These are phyloP conservation scores for Crenichthys baileyi DNA, from an alignment of 2,797 vertebrate species.

Conservation along the genomic window DNA sequence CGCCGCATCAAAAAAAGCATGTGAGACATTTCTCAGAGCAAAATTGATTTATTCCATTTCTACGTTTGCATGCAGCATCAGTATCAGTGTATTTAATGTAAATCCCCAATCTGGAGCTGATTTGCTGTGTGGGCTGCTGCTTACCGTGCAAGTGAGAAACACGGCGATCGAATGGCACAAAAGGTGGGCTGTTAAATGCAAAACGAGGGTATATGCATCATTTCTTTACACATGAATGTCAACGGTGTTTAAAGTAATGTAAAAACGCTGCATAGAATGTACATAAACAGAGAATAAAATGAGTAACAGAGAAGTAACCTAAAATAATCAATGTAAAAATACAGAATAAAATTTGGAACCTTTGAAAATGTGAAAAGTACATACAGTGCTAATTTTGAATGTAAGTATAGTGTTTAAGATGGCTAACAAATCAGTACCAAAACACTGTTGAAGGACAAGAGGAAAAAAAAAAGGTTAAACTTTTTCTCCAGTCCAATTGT, in stretches of 20 bases:
- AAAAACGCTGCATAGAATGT: neutral
- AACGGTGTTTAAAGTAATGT: neutral
- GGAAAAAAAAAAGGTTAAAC: no score
- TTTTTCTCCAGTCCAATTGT: neutral
- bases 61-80: constrained; percentile 79
- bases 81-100: constrained; percentile 80
- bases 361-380: no score
- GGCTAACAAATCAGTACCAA: neutral
- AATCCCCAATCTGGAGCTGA: constrained; percentile 66
- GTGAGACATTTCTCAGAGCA: constrained; percentile 76
- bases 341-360: no score
- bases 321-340: neutral
- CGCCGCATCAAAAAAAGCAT: constrained; percentile 78
- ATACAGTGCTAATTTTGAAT: no score
- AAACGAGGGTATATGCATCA: constrained; percentile 39
- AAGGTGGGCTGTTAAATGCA: constrained; percentile 43
- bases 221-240: constrained; percentile 40
- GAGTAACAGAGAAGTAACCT: neutral
- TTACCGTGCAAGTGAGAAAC: constrained; percentile 63
- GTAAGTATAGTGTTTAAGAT: no score
- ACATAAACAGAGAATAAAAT: neutral
- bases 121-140: constrained; percentile 61
- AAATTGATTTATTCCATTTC: constrained; percentile 84
- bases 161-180: constrained; percentile 43
- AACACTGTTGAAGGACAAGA: neutral